Evolutionary conservation across 1,140 invertebrate genomes (phyloP).

Genomic region (Druon quercuslanigerum): DNA sequence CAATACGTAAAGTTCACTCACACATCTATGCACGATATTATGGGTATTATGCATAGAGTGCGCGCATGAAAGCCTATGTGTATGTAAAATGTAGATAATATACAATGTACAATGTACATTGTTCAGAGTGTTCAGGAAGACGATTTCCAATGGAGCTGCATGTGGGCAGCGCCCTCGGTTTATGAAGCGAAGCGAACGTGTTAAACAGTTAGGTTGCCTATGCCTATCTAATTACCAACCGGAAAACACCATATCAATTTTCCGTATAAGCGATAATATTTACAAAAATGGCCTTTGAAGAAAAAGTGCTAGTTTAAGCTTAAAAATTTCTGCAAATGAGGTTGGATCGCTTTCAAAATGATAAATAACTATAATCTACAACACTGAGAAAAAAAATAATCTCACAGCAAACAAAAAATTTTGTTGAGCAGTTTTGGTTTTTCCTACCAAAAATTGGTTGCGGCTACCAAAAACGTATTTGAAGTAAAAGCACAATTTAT

Average conservation of each 20-base stretch:
- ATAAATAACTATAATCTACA: no score
- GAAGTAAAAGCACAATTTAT: no score
- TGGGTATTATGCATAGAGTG: constrained; percentile 42
- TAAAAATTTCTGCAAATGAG: no score
- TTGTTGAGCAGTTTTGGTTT: no score
- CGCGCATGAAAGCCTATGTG: constrained; percentile 43
- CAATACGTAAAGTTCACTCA: constrained; percentile 3
- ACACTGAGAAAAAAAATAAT: no score
- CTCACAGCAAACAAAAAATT: no score
- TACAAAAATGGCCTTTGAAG: no score
- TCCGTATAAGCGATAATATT: background rate
- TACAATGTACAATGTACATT: constrained; percentile 13
- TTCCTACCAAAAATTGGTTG: no score
- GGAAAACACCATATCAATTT: constrained; percentile 8
- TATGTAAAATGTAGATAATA: constrained; percentile 24
- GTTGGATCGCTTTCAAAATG: no score
- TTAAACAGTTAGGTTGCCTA: constrained; percentile 55
- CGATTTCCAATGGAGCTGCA: constrained; percentile 58
- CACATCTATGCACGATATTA: constrained; percentile 4
- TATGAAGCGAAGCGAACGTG: constrained; percentile 61
- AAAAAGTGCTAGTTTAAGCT: no score
- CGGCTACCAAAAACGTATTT: no score
- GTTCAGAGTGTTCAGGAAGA: constrained; percentile 49
- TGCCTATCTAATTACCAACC: constrained; percentile 50
- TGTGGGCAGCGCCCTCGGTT: constrained; percentile 62